Evolutionary conservation across 1,140 invertebrate genomes (phyloP), one percentile per base, ranked within the genome.

Genomic region (Potamilus streckersoni): DNA sequence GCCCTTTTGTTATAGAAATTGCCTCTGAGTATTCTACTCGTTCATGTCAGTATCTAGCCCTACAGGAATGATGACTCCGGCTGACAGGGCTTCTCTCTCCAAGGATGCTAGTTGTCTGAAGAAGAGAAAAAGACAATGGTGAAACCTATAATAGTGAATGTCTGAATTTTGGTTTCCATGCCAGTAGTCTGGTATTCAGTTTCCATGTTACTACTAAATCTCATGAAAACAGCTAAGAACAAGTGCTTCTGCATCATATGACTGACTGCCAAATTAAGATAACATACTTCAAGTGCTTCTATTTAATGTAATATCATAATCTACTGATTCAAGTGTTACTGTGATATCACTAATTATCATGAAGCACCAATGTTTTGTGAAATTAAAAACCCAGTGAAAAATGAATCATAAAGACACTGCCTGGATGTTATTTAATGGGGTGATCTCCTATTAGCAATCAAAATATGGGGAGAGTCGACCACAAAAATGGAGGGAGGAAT

Each of bases 51-150:
- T 79, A 38, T 83, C 81, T 56, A 83, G 71, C 56, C 71, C 80
- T 23, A 80, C 69, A 1, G 86, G 84, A 23, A 84, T 57, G 13
- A 89, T 83, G 1, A 88, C 74, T 14, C 84, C 87, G 38, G 82
- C 80, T n/a, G 76, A 76, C 58, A 84, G 23, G 17, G 87, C 88
- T 80, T 90, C 89, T 76, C 82, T 84, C 62, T 89, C 83, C 49
- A 90, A 74, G 23, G 83, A 82, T 14, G 80, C 83, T 16, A 89
- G 73, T 78, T 89, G 85, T 76, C 88, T 88, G 81, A 55, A 85
- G 80, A 61, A 69, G 73, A 58, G 72, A 38, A 78, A 59, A 31
- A 62, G 61, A 31, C 64, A 27, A 59, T 20, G 56, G 56, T 61
- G 19, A 49, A 56, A 14, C 23, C 13, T 68, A 19, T 8, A 60